Percentiles rank a stretch among this genome's conserved stretches.
phyloP scores from a whole-genome alignment of 2,113 vertebrate species.

The Sturnus vulgaris region DNA sequence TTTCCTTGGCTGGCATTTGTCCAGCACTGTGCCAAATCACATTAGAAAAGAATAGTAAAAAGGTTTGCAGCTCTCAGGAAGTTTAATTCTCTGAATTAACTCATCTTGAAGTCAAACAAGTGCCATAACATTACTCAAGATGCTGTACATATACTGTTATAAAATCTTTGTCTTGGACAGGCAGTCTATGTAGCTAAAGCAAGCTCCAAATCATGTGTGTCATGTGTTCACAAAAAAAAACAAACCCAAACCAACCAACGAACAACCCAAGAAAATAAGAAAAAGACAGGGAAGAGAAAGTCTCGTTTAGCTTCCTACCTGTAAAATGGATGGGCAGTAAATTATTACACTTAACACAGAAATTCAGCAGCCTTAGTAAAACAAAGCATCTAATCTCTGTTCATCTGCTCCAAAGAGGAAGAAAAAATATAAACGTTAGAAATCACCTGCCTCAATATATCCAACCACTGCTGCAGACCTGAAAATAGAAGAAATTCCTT shows the following conservation, averaged over 20 bases:
- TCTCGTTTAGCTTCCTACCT: neutral
- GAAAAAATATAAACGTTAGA: neutral
- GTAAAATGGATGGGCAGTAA: neutral
- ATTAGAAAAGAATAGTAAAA: neutral
- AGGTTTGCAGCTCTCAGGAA: neutral
- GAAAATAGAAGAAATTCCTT: neutral
- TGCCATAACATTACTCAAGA: neutral
- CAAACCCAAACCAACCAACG: neutral
- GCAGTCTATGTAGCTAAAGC: neutral
- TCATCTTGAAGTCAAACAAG: neutral
- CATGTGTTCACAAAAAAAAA: neutral
- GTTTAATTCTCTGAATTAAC: neutral
- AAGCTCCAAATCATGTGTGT: neutral
- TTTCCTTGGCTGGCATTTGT: neutral
- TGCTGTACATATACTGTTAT: neutral
- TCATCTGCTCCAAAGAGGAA: neutral
- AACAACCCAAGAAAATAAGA: neutral
- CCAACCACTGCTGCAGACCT: neutral
- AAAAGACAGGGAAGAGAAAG: neutral
- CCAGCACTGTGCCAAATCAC: neutral
- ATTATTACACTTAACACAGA: neutral
- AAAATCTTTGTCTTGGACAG: neutral
- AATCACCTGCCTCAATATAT: neutral
- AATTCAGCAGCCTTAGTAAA: neutral
- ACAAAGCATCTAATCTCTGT: neutral